Percentiles rank a stretch among this genome's conserved stretches.
Conservation (phyloP, 2,797 vertebrate genomes). For the Catostomus latipinnis region DNA sequence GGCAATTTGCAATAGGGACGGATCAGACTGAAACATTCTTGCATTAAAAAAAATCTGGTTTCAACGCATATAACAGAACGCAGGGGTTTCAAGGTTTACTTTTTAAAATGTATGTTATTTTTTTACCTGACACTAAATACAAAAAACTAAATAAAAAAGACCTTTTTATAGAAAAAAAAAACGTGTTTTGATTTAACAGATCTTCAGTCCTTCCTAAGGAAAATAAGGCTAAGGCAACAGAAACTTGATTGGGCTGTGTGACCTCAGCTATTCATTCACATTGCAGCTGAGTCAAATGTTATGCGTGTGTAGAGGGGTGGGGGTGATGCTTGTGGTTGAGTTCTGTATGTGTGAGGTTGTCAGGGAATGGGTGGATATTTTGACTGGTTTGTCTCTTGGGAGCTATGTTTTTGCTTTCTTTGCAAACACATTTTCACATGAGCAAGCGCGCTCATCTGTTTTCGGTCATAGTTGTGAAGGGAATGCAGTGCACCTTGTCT, state of each 20-base stretch:
- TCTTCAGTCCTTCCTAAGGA: slow-evolving; percentile 75
- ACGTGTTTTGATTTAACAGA: too few relatives aligned
- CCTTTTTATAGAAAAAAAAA: too few relatives aligned
- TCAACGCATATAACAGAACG: too few relatives aligned
- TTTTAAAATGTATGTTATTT: too few relatives aligned
- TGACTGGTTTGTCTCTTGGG: slow-evolving; percentile 49
- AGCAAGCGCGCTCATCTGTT: slow-evolving; percentile 34
- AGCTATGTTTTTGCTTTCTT: slow-evolving; percentile 30
- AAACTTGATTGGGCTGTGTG: slow-evolving; percentile 40
- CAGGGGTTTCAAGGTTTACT: too few relatives aligned
- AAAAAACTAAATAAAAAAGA: too few relatives aligned
- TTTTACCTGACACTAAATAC: too few relatives aligned
- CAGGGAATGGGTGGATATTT: slow-evolving; percentile 50
- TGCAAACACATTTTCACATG: slow-evolving; percentile 25
- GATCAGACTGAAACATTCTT: too few relatives aligned
- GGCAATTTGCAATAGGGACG: slow-evolving; percentile 2
- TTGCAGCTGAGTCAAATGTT: slow-evolving; percentile 51
- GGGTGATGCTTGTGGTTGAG: slow-evolving; percentile 25
- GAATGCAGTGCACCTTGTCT: neutral
- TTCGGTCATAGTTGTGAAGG: slow-evolving; percentile 3
- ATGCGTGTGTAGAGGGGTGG: slow-evolving; percentile 27
- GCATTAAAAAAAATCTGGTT: too few relatives aligned
- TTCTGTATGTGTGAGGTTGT: slow-evolving; percentile 50
- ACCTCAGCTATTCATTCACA: slow-evolving; percentile 35
- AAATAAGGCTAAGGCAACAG: slow-evolving; percentile 68